Evolutionary conservation across 2,888 invertebrate species (phyloP).

Genomic region (Drosophila buzzatii): DNA sequence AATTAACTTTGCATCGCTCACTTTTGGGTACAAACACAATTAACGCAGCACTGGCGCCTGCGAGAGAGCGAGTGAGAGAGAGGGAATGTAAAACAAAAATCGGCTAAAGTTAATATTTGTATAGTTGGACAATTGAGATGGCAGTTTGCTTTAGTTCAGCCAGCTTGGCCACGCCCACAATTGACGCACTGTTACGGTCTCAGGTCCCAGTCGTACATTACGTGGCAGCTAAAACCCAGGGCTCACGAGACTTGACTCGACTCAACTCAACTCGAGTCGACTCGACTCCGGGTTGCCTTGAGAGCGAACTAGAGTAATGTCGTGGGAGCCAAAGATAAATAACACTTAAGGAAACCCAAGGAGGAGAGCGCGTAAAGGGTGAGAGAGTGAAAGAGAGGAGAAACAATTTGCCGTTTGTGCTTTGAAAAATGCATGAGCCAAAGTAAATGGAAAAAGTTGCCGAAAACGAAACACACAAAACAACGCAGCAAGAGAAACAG

Average conservation of each 20-base stretch:
- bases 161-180: conserved; percentile 14
- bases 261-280: conserved; percentile 37
- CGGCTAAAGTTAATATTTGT: conserved; percentile 76
- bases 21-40: conserved; percentile 63
- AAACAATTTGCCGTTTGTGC: conserved; percentile 82
- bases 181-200: conserved; percentile 7
- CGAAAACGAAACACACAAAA: conserved; percentile 63
- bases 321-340: conserved; percentile 78
- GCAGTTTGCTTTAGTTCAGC: conserved; percentile 23
- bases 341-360: conserved; percentile 73
- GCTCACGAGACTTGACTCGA: conserved; percentile 49
- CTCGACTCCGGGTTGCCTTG: conserved; percentile 30
- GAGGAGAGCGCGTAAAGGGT: conserved; percentile 6
- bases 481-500: conserved; percentile 35
- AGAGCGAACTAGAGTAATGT: conserved; percentile 77
- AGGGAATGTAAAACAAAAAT: conserved; percentile 56
- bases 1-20: conserved; percentile 68
- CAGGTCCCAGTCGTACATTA: conserved; percentile 58
- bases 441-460: conserved; percentile 82
- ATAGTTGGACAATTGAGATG: conserved; percentile 75
- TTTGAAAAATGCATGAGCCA: conserved; percentile 80
- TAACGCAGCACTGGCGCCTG: conserved; percentile 24
- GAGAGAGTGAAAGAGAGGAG: conserved; percentile 37
- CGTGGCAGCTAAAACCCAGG: conserved; percentile 46
- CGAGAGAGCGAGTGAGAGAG: neutral